Conservation (phyloP, 1,140 invertebrate species). For the Zaprionus inermis region DNA sequence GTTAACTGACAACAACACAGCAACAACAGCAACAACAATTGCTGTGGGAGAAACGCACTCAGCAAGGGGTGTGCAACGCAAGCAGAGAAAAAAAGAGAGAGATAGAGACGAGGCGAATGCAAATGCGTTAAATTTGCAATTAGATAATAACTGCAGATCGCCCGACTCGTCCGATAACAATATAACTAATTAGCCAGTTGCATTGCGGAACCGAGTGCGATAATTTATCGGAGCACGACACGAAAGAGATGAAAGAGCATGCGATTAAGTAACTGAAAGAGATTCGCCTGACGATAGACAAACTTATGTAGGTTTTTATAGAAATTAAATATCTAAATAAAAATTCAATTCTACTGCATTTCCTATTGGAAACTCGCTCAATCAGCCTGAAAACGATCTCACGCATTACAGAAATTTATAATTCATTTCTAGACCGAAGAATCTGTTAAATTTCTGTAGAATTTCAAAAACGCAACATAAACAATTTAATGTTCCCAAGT, state of each 20-base stretch:
- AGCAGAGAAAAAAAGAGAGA: background rate
- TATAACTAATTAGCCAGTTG: slow-evolving; percentile 11
- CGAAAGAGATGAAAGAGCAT: background rate
- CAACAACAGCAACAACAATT: slow-evolving; percentile 29
- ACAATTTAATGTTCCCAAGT: background rate
- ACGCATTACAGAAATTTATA: background rate
- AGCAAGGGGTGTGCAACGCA: slow-evolving; percentile 5
- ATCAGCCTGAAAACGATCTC: background rate
- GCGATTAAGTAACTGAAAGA: too few relatives aligned
- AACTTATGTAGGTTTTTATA: background rate
- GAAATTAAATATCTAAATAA: background rate
- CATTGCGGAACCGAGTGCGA: background rate
- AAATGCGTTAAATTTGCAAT: slow-evolving; percentile 72
- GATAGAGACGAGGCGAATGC: slow-evolving; percentile 25
- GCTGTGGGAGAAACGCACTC: slow-evolving; percentile 32
- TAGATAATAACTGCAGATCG: slow-evolving; percentile 43
- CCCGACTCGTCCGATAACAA: slow-evolving; percentile 1
- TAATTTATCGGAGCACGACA: slow-evolving; percentile 1
- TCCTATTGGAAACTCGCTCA: background rate
- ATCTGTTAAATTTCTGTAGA: background rate
- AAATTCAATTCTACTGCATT: background rate
- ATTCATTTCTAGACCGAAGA: background rate
- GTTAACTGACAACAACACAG: slow-evolving; percentile 63
- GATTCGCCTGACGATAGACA: background rate
- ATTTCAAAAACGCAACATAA: background rate